phyloP scores from a whole-genome alignment of 2,888 invertebrate species.

The Dicranocentrus wangi region DNA sequence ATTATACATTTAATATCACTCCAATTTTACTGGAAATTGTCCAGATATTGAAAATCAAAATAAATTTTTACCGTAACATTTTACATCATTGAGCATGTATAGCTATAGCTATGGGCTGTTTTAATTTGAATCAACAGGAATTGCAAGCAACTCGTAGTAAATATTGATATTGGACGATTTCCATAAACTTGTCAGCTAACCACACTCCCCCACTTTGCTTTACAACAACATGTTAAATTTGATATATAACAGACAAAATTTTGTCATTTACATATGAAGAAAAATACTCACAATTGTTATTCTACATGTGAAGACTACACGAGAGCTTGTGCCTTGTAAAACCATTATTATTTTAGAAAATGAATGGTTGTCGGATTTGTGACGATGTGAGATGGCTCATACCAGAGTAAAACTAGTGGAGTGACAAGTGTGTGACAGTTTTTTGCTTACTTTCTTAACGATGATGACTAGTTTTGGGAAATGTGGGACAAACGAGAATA shows the following conservation, averaged over 20 bases:
- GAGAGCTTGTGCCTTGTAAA: conserved; percentile 18
- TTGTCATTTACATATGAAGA: conserved; percentile 42
- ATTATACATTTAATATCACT: too few relatives aligned
- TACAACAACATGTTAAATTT: conserved; percentile 26
- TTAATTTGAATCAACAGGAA: conserved; percentile 1
- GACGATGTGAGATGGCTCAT: conserved; percentile 53
- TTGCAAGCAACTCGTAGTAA: conserved; percentile 30
- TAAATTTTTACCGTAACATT: too few relatives aligned
- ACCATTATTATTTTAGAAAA: conserved; percentile 45
- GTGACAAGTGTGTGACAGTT: conserved; percentile 54
- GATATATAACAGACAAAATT: conserved; percentile 52
- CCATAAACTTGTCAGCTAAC: conserved; percentile 26
- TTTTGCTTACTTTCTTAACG: conserved; percentile 55
- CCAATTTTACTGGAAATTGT: too few relatives aligned
- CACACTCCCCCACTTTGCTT: conserved; percentile 2
- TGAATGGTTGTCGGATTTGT: conserved; percentile 51
- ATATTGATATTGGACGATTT: conserved; percentile 46
- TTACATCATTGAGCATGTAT: too few relatives aligned
- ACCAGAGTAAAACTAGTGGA: conserved; percentile 17
- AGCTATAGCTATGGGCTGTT: too few relatives aligned
- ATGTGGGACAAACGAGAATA: conserved; percentile 30
- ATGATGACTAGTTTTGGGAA: conserved; percentile 38
- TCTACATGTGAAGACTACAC: conserved; percentile 30
- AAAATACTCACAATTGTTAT: conserved; percentile 56
- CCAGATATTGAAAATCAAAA: too few relatives aligned